phyloP scores from a whole-genome alignment of 2,888 invertebrate species.

The Cataglyphis altisquamis region DNA sequence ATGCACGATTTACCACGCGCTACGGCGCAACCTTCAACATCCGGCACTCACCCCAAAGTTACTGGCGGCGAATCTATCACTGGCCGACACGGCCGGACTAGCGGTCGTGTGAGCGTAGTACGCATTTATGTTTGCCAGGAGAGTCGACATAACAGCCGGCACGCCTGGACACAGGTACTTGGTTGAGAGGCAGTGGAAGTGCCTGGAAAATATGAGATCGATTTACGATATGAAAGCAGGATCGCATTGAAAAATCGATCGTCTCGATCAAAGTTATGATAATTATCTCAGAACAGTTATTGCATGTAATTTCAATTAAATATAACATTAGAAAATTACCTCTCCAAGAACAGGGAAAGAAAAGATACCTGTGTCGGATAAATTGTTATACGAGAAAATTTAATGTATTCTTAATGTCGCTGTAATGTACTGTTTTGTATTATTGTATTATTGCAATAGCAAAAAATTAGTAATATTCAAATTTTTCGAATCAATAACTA shows the following conservation, averaged over 20 bases:
- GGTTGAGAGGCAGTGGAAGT: constrained; percentile 99
- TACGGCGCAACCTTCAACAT: constrained; percentile 41
- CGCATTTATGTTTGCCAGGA: constrained; percentile 99
- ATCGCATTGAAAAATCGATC: constrained; percentile 1
- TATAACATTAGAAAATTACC: not conserved
- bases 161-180: constrained; percentile 99
- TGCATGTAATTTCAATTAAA: not conserved
- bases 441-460: not conserved
- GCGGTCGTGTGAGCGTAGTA: constrained; percentile 99
- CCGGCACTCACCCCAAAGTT: constrained; percentile 96
- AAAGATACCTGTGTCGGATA: not conserved
- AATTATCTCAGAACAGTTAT: not conserved
- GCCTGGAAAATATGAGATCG: constrained; percentile 88
- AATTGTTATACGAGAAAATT: constrained; percentile 6
- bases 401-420: not conserved
- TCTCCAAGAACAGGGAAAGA: not conserved
- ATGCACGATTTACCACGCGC: constrained; percentile 17
- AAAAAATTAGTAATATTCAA: not conserved
- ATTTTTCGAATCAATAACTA: not conserved
- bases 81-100: constrained; percentile 98
- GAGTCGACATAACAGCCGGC: constrained; percentile 99
- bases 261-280: not conserved
- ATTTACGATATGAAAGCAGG: not conserved
- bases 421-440: not conserved
- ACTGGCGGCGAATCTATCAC: constrained; percentile 99